Evolutionary conservation across 2,888 invertebrate species (phyloP), one percentile per base, ranked within the genome.

Genomic region (Crioceris asparagi): DNA sequence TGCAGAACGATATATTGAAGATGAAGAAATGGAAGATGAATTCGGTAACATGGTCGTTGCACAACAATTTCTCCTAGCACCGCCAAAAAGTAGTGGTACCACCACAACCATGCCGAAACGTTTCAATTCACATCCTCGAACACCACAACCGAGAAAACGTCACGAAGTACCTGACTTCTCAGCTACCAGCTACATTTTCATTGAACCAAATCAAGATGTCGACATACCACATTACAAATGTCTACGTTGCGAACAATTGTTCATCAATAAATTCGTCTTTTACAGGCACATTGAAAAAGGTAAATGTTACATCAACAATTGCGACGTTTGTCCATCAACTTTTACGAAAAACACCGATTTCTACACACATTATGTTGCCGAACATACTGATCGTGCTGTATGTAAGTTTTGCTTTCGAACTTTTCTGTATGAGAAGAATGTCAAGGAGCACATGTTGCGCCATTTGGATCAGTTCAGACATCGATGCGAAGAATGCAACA

Each of bases 391-490:
- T 34, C 50, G 64, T 3, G 64, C 64, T 2, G 59, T 64, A 32
- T 64, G 64, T 40, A 59, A 64, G 43, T 64, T 63, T 38, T 65
- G 65, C 45, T 64, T 62, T 44, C 44, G 61, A 39, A 64, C 65
- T 7, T 65, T 64, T 47, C 62, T 64, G 62, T 64, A 64, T 46
- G 63, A 64, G 47, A 64, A 64, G 39, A 63, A 65, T 43, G 62
- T 65, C 29, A 64, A 64, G 38, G 62, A 64, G 42, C 64, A 64
- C 36, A 63, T 64, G 61, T 39, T 64, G 32, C 53, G 63, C 23
- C 64, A 64, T 47, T 48, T 64, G 43, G 64, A 64, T 48, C 63
- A 64, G 47, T 65, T 63, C 45, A 50, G 62, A 38, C 63, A 62
- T 47, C 46, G 60, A 7, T 65, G 65, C 39, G 62, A 63, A 26